Percentiles rank a stretch among this genome's conserved stretches.
Conservation (phyloP, 2,888 invertebrate species). For the Amphipoea oculea region DNA sequence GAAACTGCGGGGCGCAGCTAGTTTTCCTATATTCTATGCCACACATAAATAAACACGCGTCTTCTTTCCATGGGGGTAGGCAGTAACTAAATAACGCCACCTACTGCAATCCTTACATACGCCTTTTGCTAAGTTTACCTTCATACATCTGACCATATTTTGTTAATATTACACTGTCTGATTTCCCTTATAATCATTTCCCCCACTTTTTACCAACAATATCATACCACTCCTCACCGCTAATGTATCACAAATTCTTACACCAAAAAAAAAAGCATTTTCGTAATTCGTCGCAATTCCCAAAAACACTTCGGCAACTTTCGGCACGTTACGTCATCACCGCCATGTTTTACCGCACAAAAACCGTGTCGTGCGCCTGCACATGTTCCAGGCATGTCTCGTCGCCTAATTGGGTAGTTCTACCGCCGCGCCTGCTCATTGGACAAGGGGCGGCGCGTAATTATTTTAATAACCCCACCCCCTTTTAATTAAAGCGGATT, state of each 20-base stretch:
- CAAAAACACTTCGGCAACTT: constrained; percentile 56
- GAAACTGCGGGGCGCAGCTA: too few species aligned
- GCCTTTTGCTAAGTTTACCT: neutral
- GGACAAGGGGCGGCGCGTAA: constrained; percentile 86
- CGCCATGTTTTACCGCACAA: constrained; percentile 80
- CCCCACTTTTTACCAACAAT: constrained; percentile 3
- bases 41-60: neutral
- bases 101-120: neutral
- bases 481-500: constrained; percentile 83
- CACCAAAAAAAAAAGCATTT: constrained; percentile 47
- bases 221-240: constrained; percentile 26
- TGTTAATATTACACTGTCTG: neutral
- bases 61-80: neutral
- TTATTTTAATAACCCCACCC: constrained; percentile 89
- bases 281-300: constrained; percentile 56
- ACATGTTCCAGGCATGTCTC: constrained; percentile 75
- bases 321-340: constrained; percentile 71
- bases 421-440: constrained; percentile 79
- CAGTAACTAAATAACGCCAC: neutral
- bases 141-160: neutral
- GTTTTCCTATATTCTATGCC: neutral
- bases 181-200: neutral
- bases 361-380: constrained; percentile 77
- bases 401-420: constrained; percentile 85
- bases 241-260: constrained; percentile 55